Evolutionary conservation across 2,888 invertebrate species (phyloP).

Genomic region (Tuberolachnus salignus): DNA sequence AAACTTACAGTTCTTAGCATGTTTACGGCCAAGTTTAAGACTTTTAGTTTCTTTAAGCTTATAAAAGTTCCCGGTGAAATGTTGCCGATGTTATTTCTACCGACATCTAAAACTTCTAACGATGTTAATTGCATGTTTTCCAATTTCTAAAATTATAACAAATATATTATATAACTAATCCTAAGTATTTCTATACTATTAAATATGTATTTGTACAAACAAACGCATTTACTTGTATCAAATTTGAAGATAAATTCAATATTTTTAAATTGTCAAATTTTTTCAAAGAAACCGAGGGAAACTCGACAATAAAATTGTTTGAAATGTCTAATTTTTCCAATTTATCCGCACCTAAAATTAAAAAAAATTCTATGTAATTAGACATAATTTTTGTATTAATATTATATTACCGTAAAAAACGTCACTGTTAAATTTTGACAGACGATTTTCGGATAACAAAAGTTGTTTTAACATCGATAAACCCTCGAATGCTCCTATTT

Average conservation of each 20-base stretch:
- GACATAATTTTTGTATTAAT: background rate
- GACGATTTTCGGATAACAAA: slow-evolving; percentile 77
- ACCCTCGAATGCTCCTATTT: slow-evolving; percentile 76
- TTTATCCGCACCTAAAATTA: slow-evolving; percentile 69
- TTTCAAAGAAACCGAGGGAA: slow-evolving; percentile 79
- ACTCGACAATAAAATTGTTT: slow-evolving; percentile 82
- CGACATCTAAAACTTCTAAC: slow-evolving; percentile 79
- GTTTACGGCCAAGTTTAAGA: slow-evolving; percentile 84
- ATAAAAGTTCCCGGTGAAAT: slow-evolving; percentile 82
- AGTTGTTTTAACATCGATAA: slow-evolving; percentile 73
- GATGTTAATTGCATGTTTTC: slow-evolving; percentile 73
- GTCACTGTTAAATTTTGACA: slow-evolving; percentile 82
- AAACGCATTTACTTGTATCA: slow-evolving; percentile 73
- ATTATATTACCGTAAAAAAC: slow-evolving; percentile 72
- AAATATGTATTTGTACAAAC: background rate
- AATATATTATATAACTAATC: background rate
- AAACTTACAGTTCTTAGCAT: slow-evolving; percentile 80
- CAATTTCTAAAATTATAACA: slow-evolving; percentile 69
- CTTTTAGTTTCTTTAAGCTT: slow-evolving; percentile 73
- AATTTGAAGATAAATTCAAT: slow-evolving; percentile 82
- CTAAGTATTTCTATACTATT: background rate
- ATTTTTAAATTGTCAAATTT: slow-evolving; percentile 73
- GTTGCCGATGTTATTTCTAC: slow-evolving; percentile 82
- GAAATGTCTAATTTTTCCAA: slow-evolving; percentile 82
- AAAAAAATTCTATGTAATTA: slow-evolving; percentile 22